These are phyloP conservation scores for Catagonus wagneri DNA, from an alignment of 2,113 vertebrate species.

Conservation along the genomic window DNA sequence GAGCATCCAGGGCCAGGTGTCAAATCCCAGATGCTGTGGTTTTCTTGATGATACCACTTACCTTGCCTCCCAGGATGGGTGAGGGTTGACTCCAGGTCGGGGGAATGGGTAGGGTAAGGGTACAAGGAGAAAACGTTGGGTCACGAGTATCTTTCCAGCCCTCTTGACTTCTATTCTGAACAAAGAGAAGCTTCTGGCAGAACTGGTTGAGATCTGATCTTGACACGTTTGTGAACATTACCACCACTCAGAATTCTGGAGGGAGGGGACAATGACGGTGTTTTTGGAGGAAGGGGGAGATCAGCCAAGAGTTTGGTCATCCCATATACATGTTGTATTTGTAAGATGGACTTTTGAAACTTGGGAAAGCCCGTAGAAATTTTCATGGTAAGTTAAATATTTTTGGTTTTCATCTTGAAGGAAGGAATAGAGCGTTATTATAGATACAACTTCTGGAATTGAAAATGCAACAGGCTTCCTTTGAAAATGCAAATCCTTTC, in stretches of 20 bases:
- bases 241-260: background rate
- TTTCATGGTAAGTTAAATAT: background rate
- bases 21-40: background rate
- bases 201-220: background rate
- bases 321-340: background rate
- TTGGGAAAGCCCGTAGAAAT: background rate
- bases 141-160: background rate
- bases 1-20: background rate
- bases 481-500: background rate
- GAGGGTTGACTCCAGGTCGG: background rate
- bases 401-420: background rate
- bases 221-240: background rate
- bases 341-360: background rate
- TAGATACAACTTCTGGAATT: background rate
- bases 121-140: background rate
- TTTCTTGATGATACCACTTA: background rate
- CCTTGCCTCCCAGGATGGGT: background rate
- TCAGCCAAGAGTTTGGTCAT: background rate
- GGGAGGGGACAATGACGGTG: background rate
- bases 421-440: background rate
- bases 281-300: background rate
- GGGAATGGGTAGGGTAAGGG: background rate
- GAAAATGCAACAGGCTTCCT: background rate
- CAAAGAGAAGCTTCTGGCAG: background rate
- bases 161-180: background rate